Evolutionary conservation across 2,797 vertebrate species (phyloP).

Genomic region (Clarias platycephalus): DNA sequence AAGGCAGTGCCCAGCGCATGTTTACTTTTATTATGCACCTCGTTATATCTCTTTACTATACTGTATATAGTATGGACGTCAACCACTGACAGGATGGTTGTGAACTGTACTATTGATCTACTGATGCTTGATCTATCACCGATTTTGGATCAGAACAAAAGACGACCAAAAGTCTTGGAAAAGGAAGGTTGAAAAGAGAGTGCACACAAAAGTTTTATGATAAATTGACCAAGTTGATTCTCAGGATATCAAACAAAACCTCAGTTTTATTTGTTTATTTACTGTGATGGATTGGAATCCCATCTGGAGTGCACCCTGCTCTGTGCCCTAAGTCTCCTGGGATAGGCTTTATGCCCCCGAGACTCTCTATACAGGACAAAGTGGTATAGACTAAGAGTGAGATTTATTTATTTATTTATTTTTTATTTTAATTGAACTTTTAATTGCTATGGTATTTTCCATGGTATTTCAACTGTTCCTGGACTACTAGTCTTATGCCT

Average conservation of each 20-base stretch:
- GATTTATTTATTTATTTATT: no score
- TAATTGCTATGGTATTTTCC: constrained; percentile 12
- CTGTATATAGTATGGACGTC: neutral
- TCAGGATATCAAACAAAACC: neutral
- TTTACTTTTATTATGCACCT: neutral
- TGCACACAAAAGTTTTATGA: neutral
- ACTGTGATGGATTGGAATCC: no score
- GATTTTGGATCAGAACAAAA: neutral
- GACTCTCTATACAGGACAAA: no score
- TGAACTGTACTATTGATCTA: neutral
- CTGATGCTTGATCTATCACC: neutral
- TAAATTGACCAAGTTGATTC: neutral
- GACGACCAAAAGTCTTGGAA: neutral
- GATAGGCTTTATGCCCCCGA: no score
- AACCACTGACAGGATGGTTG: neutral
- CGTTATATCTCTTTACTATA: neutral
- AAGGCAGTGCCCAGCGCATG: neutral
- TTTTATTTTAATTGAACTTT: neutral
- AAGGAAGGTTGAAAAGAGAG: neutral
- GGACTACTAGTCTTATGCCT: neutral
- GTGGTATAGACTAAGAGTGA: no score
- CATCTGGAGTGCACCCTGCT: no score
- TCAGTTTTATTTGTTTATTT: no score
- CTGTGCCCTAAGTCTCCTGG: no score
- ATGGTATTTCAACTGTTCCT: constrained; percentile 14